These are phyloP conservation scores for Stigmatopora argus DNA, from an alignment of 2,113 vertebrate species.

Conservation along the genomic window DNA sequence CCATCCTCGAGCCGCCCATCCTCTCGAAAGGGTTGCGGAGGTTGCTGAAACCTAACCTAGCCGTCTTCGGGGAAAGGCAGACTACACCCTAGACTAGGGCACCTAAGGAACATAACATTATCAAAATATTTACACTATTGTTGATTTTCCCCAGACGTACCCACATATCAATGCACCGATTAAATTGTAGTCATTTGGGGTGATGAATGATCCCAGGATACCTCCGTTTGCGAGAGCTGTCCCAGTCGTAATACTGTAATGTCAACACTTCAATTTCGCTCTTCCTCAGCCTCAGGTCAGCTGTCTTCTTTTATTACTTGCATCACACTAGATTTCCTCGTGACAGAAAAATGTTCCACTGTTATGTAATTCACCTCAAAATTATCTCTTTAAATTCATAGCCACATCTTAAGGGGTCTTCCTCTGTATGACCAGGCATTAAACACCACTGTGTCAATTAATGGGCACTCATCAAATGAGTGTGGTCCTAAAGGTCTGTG, in stretches of 20 bases:
- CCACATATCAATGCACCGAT: too few relatives aligned
- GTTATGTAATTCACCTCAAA: constrained; percentile 61
- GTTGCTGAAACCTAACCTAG: too few relatives aligned
- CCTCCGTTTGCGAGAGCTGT: constrained; percentile 22
- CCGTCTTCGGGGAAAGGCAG: too few relatives aligned
- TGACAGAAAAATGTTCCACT: constrained; percentile 42
- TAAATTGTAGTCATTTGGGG: neutral
- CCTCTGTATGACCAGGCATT: constrained; percentile 45
- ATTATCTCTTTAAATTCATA: constrained; percentile 36
- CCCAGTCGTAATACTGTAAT: constrained; percentile 29
- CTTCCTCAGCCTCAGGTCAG: constrained; percentile 47
- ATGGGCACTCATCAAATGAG: neutral
- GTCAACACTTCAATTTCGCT: constrained; percentile 43
- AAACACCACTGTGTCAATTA: neutral
- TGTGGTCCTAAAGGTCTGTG: neutral
- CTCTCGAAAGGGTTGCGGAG: too few relatives aligned
- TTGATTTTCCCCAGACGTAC: too few relatives aligned
- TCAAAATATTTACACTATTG: too few relatives aligned
- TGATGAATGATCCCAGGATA: constrained; percentile 1
- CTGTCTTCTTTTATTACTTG: constrained; percentile 33
- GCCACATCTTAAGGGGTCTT: constrained; percentile 59
- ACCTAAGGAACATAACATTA: too few relatives aligned
- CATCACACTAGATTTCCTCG: constrained; percentile 49
- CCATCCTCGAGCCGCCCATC: too few relatives aligned
- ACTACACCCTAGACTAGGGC: too few relatives aligned